These are phyloP conservation scores for Siderastrea siderea DNA, from an alignment of 92 coral and sea anemone genomes.

Conservation along the genomic window DNA sequence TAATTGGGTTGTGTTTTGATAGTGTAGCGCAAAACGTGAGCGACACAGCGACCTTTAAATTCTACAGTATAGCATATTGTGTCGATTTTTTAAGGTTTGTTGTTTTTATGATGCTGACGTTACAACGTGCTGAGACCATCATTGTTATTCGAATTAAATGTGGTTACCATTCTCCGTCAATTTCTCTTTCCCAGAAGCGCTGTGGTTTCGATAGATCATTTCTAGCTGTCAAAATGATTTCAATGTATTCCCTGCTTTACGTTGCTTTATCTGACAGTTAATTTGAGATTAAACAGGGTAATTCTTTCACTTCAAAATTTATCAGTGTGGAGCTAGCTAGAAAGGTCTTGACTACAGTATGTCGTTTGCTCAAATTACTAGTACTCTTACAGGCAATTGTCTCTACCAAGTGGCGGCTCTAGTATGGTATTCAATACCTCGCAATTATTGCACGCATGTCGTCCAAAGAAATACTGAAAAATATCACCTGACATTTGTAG, in stretches of 20 bases:
- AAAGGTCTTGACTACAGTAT: no score
- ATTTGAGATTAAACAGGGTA: background rate
- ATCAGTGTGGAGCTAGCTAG: no score
- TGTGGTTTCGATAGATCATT: constrained; percentile 3
- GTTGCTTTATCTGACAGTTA: constrained; percentile 8
- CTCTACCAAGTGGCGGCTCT: no score
- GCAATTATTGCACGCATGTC: background rate
- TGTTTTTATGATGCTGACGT: background rate
- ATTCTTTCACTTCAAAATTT: no score
- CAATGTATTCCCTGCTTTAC: background rate
- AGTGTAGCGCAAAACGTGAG: background rate
- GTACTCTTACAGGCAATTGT: no score
- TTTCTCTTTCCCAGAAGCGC: background rate
- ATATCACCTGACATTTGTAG: background rate
- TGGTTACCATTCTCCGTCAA: background rate
- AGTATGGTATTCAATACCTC: background rate
- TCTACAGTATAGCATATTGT: background rate
- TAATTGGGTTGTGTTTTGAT: constrained; percentile 32
- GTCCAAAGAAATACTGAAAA: background rate
- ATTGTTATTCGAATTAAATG: background rate
- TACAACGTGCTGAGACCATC: background rate
- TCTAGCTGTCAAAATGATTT: constrained; percentile 7
- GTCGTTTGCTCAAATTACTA: no score
- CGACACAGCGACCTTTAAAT: constrained; percentile 3
- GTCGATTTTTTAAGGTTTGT: background rate